These are phyloP conservation scores for Drosophila arizonae DNA, from an alignment of 1,140 invertebrate genomes.

Conservation along the genomic window DNA sequence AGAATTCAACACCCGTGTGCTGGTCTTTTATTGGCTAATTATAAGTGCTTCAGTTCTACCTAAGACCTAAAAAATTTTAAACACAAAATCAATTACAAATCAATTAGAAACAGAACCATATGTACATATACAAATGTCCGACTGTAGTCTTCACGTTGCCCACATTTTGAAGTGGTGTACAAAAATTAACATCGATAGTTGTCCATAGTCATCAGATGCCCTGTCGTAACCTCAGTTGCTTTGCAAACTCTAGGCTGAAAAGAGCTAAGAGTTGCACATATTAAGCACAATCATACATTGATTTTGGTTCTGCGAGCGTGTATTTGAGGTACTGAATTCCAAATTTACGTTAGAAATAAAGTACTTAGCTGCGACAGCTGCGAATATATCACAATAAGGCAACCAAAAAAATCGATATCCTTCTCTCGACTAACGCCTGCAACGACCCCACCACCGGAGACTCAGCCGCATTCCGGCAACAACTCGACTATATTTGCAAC, in stretches of 20 bases:
- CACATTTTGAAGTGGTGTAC: slow-evolving; percentile 3
- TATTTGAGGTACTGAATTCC: slow-evolving; percentile 2
- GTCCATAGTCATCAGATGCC: slow-evolving; percentile 13
- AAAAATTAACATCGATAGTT: slow-evolving; percentile 5
- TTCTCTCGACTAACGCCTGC: slow-evolving; percentile 53
- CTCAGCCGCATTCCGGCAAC: slow-evolving; percentile 4
- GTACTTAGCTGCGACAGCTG: slow-evolving; percentile 49
- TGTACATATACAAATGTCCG: slow-evolving; percentile 10
- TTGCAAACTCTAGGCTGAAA: slow-evolving; percentile 35
- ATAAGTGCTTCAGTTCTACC: slow-evolving; percentile 3
- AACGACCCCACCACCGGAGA: slow-evolving; percentile 27
- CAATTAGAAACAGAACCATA: slow-evolving; percentile 41
- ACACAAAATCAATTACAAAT: slow-evolving; percentile 66
- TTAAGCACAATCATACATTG: background rate
- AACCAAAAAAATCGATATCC: slow-evolving; percentile 71
- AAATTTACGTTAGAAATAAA: slow-evolving; percentile 44
- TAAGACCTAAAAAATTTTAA: slow-evolving; percentile 14
- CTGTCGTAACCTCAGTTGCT: slow-evolving; percentile 44
- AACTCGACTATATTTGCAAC: slow-evolving; percentile 28
- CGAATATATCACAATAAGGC: slow-evolving; percentile 65
- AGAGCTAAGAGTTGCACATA: slow-evolving; percentile 11
- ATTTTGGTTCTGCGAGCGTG: background rate
- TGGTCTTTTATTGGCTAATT: slow-evolving; percentile 33
- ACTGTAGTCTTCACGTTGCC: slow-evolving; percentile 1
- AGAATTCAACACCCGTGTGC: slow-evolving; percentile 1